Evolutionary conservation across 2,888 invertebrate species (phyloP).

Genomic region (Watsonalla cultraria): DNA sequence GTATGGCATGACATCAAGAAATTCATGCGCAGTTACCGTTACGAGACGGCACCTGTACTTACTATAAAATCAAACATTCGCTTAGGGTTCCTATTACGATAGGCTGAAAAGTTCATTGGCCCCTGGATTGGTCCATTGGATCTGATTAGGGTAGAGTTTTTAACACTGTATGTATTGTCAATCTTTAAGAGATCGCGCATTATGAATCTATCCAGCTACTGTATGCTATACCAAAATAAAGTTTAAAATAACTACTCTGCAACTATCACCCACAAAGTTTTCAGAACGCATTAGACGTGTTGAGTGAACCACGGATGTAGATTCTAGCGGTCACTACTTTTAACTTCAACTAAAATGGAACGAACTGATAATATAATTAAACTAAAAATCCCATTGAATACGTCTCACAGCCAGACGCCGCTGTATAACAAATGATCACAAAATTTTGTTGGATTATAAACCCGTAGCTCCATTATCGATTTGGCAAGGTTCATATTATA

Average conservation of each 20-base stretch:
- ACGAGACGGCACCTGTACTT: too few relatives aligned
- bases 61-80: too few relatives aligned
- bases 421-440: conserved; percentile 64
- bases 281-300: background rate
- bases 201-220: background rate
- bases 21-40: too few relatives aligned
- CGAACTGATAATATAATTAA: conserved; percentile 10
- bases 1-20: too few relatives aligned
- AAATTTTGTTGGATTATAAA: conserved; percentile 50
- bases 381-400: conserved; percentile 43
- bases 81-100: too few relatives aligned
- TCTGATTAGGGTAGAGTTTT: too few relatives aligned
- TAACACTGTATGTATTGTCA: too few relatives aligned
- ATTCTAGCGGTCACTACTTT: conserved; percentile 5
- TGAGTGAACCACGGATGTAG: conserved; percentile 6
- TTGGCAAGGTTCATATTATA: conserved; percentile 66
- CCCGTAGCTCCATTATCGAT: conserved; percentile 64
- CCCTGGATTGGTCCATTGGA: too few relatives aligned
- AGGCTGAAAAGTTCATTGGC: too few relatives aligned
- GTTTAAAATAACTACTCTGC: background rate
- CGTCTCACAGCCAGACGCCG: conserved; percentile 58
- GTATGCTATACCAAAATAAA: background rate
- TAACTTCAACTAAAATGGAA: conserved; percentile 18
- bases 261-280: background rate
- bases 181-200: too few relatives aligned